Evolutionary conservation across 2,113 vertebrate genomes (phyloP).

Genomic region (Menura novaehollandiae): DNA sequence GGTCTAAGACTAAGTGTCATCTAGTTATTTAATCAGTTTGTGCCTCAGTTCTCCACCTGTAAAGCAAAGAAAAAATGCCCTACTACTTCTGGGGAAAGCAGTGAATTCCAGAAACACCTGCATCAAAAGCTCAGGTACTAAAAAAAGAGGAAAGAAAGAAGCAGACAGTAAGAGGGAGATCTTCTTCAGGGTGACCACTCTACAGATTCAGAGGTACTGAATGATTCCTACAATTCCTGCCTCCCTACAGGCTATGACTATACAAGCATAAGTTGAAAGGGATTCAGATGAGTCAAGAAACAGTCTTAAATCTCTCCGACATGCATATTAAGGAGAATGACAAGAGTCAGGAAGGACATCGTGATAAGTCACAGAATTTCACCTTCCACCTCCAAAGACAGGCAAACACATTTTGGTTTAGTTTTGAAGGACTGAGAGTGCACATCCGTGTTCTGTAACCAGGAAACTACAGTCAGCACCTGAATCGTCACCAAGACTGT

Average conservation of each 20-base stretch:
- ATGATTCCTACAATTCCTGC: not conserved
- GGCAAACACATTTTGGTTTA: not conserved
- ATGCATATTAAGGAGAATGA: not conserved
- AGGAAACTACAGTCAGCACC: not conserved
- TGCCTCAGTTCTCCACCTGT: not conserved
- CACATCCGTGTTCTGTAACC: not conserved
- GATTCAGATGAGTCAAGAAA: not conserved
- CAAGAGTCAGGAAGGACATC: not conserved
- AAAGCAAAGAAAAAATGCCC: not conserved
- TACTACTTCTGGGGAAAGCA: not conserved
- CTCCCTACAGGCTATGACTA: not conserved
- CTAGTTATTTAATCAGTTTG: not conserved
- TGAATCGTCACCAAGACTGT: not conserved
- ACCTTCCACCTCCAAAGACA: not conserved
- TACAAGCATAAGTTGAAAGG: not conserved
- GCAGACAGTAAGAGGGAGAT: not conserved
- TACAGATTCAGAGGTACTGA: not conserved
- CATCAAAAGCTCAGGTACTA: not conserved
- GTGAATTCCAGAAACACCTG: not conserved
- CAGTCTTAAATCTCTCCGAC: not conserved
- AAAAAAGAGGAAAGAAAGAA: not conserved
- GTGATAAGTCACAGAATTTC: not conserved
- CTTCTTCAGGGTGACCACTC: not conserved
- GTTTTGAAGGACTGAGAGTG: not conserved
- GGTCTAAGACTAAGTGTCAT: not conserved